Evolutionary conservation across 2,888 invertebrate genomes (phyloP), one percentile per base, ranked within the genome.

Genomic region (Hanleya hanleyi): DNA sequence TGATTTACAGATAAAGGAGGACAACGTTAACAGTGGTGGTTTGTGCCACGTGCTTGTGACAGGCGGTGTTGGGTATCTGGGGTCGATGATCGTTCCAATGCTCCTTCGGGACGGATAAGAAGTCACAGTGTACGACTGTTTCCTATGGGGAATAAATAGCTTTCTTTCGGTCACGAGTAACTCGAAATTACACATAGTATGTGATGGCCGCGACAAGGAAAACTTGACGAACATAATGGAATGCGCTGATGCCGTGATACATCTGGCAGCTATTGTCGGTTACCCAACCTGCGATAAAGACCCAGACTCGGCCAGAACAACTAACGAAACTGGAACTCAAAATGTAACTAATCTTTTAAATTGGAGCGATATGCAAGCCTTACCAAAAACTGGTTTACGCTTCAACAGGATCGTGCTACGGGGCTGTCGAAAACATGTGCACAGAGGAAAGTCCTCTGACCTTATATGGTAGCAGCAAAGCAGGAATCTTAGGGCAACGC

Each of bases 1-100:
- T n/a, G n/a, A n/a, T n/a, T n/a, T n/a, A n/a, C n/a, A n/a, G n/a
- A n/a, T n/a, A n/a, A n/a, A n/a, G n/a, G n/a, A n/a, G n/a, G n/a
- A n/a, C n/a, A n/a, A n/a, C n/a, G n/a, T n/a, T n/a, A n/a, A n/a
- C n/a, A n/a, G n/a, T n/a, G n/a, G n/a, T n/a, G n/a, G 47, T 41
- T 15, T 15, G n/a, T 77, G 76, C 6, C 81, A 83, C 66, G 76
- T 85, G 29, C 75, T 87, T 38, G 75, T 87, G 0, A 87, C 87
- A 41, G 90, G 90, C 32, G 90, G 90, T 9, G 90, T 89, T 4
- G 90, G 90, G 6, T 90, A 90, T 78, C 82, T 90, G 15, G 90
- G 90, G 0, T 89, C 90, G 1, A 88, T 86, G 7, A 74, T 90
- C 37, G 83, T 88, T 1, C 89, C 90, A 4, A 80, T 90, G 75